Conservation (phyloP, 1,140 invertebrate species). For the Pseudobourletiella spinata region DNA sequence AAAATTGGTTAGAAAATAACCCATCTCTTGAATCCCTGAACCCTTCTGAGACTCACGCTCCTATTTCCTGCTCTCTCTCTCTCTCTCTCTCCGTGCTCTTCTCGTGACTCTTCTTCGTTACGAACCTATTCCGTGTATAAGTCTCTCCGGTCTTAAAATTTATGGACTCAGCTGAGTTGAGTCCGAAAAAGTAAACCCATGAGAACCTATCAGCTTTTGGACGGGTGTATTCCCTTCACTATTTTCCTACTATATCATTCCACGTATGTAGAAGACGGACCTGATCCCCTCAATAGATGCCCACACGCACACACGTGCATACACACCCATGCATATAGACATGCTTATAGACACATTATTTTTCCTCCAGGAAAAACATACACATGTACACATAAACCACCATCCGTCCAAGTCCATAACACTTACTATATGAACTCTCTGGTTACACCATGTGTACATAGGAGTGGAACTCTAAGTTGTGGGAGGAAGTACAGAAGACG, state of each 20-base stretch:
- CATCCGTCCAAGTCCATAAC: no score
- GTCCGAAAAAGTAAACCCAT: conserved; percentile 14
- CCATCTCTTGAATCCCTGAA: conserved; percentile 10
- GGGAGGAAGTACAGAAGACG: no score
- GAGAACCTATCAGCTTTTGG: conserved; percentile 9
- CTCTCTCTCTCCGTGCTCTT: neutral
- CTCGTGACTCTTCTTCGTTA: conserved; percentile 2
- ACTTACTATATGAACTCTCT: no score
- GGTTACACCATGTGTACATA: no score
- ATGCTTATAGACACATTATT: no score
- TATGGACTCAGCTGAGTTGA: conserved; percentile 8
- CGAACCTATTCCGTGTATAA: neutral
- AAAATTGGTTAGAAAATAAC: conserved; percentile 32
- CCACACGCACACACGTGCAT: neutral
- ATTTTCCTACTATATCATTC: neutral
- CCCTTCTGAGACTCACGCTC: conserved; percentile 5
- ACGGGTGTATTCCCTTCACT: neutral
- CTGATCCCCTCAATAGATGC: no score
- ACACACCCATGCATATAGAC: neutral
- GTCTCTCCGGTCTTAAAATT: conserved; percentile 8
- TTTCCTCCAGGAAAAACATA: no score
- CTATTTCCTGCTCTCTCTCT: conserved; percentile 1
- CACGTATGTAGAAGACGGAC: no score
- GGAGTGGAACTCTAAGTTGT: no score
- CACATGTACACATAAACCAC: no score